phyloP scores from a whole-genome alignment of 2,888 invertebrate species.

The Corythucha ciliata region DNA sequence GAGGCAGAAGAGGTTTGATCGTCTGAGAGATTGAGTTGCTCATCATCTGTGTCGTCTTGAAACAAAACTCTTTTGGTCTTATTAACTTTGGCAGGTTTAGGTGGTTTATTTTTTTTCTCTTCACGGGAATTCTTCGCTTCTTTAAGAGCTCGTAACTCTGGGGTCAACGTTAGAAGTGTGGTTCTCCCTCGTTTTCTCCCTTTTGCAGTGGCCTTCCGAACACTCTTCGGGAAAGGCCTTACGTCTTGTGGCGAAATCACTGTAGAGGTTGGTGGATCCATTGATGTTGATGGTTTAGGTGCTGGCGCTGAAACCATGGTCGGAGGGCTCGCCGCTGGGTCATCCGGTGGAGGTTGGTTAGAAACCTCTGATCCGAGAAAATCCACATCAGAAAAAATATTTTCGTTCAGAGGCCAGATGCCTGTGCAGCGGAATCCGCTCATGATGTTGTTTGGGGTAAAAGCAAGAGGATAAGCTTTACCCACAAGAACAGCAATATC shows the following conservation, averaged over 20 bases:
- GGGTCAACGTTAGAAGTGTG: background rate
- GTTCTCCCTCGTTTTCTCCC: constrained; percentile 1
- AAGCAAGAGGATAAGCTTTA: too few relatives aligned
- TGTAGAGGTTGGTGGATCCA: background rate
- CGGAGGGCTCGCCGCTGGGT: background rate
- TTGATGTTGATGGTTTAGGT: background rate
- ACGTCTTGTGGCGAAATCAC: constrained; percentile 2
- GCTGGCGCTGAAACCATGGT: background rate
- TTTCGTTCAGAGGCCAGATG: constrained; percentile 1
- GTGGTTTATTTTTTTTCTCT: background rate
- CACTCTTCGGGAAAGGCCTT: background rate
- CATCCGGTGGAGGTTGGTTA: background rate
- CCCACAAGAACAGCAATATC: too few relatives aligned
- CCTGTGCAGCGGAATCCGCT: background rate
- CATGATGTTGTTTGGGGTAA: background rate
- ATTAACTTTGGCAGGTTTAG: background rate
- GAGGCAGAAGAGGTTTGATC: background rate
- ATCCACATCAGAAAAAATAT: background rate
- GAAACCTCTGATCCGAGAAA: background rate
- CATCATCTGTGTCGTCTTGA: background rate
- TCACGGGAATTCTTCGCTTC: background rate
- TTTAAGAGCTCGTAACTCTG: background rate
- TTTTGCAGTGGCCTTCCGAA: background rate
- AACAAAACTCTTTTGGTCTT: constrained; percentile 1
- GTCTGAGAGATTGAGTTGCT: background rate